phyloP scores from a whole-genome alignment of 2,797 vertebrate species.

The Arctocebus calabarensis region DNA sequence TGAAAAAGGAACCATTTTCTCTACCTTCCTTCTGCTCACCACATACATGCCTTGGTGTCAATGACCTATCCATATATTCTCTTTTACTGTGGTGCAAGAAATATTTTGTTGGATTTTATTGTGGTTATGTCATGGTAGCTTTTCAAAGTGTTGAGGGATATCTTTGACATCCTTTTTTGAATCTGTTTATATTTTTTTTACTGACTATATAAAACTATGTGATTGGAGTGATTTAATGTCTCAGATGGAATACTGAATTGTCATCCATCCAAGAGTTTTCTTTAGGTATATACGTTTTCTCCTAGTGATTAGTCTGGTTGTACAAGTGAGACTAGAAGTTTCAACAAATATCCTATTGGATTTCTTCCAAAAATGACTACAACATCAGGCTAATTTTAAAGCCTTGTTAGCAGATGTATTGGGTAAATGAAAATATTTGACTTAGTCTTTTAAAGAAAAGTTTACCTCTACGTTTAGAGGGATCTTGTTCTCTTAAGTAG shows the following conservation, averaged over 20 bases:
- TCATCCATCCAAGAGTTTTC: slow-evolving; percentile 1
- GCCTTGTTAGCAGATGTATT: background rate
- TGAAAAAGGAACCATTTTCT: background rate
- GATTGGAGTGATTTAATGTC: background rate
- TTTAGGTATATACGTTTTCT: slow-evolving; percentile 23
- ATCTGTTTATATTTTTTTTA: background rate
- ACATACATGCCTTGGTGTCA: background rate
- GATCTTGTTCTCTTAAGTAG: background rate
- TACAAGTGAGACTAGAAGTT: slow-evolving; percentile 9
- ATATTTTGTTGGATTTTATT: background rate
- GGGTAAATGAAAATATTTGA: slow-evolving; percentile 32
- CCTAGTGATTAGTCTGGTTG: background rate
- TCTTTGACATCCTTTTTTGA: slow-evolving; percentile 5
- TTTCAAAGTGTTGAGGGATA: background rate
- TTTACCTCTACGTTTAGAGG: background rate
- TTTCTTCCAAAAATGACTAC: background rate
- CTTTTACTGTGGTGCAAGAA: background rate
- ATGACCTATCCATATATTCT: background rate
- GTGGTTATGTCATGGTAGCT: background rate
- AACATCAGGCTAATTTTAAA: background rate
- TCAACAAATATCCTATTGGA: background rate
- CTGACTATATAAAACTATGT: background rate
- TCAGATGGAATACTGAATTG: slow-evolving; percentile 29
- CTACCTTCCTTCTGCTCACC: background rate
- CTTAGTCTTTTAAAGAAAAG: slow-evolving; percentile 25